These are phyloP conservation scores for Pitta sordida DNA, from an alignment of 2,113 vertebrate genomes.

Conservation along the genomic window DNA sequence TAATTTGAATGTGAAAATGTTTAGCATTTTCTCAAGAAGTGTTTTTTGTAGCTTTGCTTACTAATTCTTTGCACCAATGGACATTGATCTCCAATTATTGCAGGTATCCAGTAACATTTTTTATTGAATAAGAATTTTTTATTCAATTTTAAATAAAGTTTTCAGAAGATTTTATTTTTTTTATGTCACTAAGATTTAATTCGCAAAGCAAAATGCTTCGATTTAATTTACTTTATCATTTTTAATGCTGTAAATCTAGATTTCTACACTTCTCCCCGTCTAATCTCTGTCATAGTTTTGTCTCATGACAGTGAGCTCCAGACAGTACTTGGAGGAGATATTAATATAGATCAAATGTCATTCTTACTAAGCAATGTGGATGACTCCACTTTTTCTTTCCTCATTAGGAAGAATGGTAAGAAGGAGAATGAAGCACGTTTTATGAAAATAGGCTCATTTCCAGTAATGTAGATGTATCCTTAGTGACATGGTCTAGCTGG, in stretches of 20 bases:
- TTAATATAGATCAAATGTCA: not conserved
- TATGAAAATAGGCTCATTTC: not conserved
- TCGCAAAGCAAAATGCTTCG: not conserved
- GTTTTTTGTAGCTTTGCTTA: not conserved
- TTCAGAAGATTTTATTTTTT: not conserved
- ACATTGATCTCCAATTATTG: not conserved
- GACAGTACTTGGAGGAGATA: not conserved
- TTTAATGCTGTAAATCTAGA: not conserved
- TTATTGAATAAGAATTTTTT: not conserved
- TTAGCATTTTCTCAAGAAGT: not conserved
- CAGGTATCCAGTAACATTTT: not conserved
- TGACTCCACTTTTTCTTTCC: not conserved
- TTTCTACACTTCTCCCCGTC: not conserved
- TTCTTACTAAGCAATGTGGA: not conserved
- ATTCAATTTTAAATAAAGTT: not conserved
- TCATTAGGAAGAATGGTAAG: not conserved
- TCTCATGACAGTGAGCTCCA: not conserved
- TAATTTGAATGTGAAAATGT: not conserved
- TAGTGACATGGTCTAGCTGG: too few relatives aligned
- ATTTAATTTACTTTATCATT: not conserved
- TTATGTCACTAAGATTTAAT: not conserved
- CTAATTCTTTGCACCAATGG: not conserved
- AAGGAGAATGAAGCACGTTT: not conserved
- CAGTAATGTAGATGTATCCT: not conserved
- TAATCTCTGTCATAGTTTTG: not conserved